A percentile compares a stretch with the other conserved stretches of the same genome.
Evolutionary conservation across 1,140 invertebrate species (phyloP).

Genomic region (Drosophila asahinai): DNA sequence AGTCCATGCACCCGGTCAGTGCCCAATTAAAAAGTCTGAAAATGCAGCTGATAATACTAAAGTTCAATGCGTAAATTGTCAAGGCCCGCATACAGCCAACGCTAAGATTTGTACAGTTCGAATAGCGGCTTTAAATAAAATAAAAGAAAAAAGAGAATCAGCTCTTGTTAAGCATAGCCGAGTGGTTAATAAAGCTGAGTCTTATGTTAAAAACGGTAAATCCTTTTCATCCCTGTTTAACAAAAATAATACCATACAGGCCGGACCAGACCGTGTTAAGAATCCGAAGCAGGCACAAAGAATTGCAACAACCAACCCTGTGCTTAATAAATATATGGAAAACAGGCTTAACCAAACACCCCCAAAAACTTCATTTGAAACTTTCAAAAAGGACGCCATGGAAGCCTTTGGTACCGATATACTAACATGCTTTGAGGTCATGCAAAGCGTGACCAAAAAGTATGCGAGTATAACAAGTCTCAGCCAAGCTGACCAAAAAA

Average conservation of each 20-base stretch:
- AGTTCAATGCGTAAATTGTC: conserved; percentile 4
- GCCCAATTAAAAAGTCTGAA: not conserved
- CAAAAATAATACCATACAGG: not conserved
- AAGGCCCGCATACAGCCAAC: conserved; percentile 5
- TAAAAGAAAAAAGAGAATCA: not conserved
- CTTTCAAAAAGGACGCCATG: no score
- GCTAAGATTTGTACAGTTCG: not conserved
- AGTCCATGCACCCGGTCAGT: not conserved
- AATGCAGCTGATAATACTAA: no score
- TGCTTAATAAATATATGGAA: not conserved
- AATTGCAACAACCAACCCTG: not conserved
- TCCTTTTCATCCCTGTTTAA: not conserved
- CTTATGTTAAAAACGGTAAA: not conserved
- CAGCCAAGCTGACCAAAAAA: not conserved
- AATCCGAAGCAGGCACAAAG: not conserved
- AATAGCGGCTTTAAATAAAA: not conserved
- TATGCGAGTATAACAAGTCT: not conserved
- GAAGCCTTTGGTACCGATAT: not conserved
- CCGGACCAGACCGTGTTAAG: no score
- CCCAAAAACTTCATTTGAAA: no score
- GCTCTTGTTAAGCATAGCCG: not conserved
- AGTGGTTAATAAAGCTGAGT: not conserved
- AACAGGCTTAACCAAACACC: not conserved
- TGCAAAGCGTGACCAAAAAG: not conserved
- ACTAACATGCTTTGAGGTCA: not conserved